Conservation (phyloP, 2,888 invertebrate genomes). For the Mycalesis mineus region DNA sequence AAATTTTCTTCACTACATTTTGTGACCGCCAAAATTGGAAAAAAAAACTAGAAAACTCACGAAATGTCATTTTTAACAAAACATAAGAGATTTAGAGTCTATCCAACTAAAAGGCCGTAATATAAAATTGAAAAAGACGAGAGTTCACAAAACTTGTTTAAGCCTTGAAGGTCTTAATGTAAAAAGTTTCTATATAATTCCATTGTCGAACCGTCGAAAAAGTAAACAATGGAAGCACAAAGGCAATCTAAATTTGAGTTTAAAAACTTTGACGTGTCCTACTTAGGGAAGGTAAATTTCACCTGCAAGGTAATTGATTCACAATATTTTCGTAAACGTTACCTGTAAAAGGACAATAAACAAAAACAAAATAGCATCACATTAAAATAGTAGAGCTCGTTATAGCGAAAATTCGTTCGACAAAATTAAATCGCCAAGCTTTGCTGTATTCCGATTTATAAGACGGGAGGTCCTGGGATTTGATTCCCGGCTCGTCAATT, state of each 20-base stretch:
- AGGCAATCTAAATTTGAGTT: constrained; percentile 72
- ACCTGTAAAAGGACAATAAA: background rate
- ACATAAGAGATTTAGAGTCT: background rate
- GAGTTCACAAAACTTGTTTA: constrained; percentile 19
- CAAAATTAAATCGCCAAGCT: too few species aligned
- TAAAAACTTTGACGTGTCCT: constrained; percentile 1
- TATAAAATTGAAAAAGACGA: constrained; percentile 17
- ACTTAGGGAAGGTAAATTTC: constrained; percentile 28
- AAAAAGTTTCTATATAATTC: constrained; percentile 69
- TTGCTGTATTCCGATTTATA: too few species aligned
- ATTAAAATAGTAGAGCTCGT: too few species aligned
- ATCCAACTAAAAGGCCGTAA: background rate
- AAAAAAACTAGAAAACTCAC: too few species aligned
- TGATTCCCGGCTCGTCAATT: too few species aligned
- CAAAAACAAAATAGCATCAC: too few species aligned
- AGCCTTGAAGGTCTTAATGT: constrained; percentile 58
- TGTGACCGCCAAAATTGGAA: too few species aligned
- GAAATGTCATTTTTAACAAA: background rate
- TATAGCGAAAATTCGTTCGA: too few species aligned
- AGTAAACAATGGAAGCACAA: constrained; percentile 66
- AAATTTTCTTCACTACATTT: too few species aligned
- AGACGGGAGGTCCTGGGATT: too few species aligned
- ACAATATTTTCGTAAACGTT: constrained; percentile 25
- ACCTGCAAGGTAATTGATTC: constrained; percentile 15
- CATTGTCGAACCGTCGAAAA: constrained; percentile 57